A percentile compares a stretch with the other conserved stretches of the same genome.
These are phyloP conservation scores for Parazoanthus darwini DNA, from an alignment of 92 coral and sea anemone species.

Conservation along the genomic window DNA sequence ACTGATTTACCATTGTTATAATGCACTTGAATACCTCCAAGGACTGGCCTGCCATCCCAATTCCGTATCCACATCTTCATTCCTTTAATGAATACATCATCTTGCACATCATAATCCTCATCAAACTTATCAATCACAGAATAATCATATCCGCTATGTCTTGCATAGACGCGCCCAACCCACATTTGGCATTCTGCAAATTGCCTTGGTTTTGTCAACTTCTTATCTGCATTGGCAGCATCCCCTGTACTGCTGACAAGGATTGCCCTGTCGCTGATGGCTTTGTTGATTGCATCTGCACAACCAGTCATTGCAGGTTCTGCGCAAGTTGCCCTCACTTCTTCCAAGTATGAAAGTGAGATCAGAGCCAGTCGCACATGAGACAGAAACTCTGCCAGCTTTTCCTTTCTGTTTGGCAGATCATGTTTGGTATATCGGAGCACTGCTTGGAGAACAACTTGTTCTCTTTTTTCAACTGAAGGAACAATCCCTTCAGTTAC, in stretches of 20 bases:
- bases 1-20: conserved; percentile 61
- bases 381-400: conserved; percentile 56
- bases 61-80: conserved; percentile 90
- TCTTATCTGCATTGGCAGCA: conserved; percentile 16
- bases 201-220: conserved; percentile 65
- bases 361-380: conserved; percentile 67
- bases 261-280: conserved; percentile 38
- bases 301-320: conserved; percentile 39
- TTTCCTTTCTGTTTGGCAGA: conserved; percentile 39
- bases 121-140: conserved; percentile 39
- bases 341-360: conserved; percentile 53
- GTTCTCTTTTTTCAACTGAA: conserved; percentile 64
- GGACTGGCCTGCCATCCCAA: conserved; percentile 86
- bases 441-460: conserved; percentile 65
- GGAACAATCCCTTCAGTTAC: conserved; percentile 62
- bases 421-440: conserved; percentile 68
- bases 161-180: conserved; percentile 63
- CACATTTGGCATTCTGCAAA: conserved; percentile 55
- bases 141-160: conserved; percentile 47
- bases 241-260: conserved; percentile 14
- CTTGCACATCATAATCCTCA: conserved; percentile 31
- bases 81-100: conserved; percentile 61
- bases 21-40: conserved; percentile 77
- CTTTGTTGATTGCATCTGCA: conserved; percentile 50
- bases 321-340: conserved; percentile 19